phyloP scores from a whole-genome alignment of 2,888 invertebrate species.

The Hemaris fuciformis region DNA sequence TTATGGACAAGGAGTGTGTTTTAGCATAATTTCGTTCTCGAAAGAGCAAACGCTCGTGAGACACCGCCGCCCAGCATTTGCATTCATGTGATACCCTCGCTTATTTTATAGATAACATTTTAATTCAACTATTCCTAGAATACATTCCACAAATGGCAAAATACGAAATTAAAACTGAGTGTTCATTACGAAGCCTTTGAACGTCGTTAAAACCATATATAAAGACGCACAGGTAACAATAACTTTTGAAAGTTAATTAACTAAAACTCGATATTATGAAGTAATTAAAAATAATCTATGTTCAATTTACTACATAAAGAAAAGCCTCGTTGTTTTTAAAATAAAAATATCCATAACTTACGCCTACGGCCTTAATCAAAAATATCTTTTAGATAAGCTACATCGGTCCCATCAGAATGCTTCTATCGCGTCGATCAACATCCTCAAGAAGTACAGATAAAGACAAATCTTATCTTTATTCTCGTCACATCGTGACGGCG shows the following conservation, averaged over 20 bases:
- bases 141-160: neutral
- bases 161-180: neutral
- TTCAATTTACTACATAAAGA: neutral
- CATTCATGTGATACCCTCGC: slow-evolving; percentile 35
- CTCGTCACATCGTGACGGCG: neutral
- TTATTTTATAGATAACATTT: slow-evolving; percentile 36
- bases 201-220: neutral
- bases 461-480: neutral
- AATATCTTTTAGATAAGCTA: neutral
- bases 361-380: slow-evolving; percentile 5
- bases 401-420: neutral
- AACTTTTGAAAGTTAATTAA: neutral
- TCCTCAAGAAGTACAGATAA: neutral
- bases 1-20: slow-evolving; percentile 53
- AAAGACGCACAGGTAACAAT: neutral
- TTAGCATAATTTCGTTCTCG: slow-evolving; percentile 55
- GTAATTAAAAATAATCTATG: neutral
- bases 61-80: slow-evolving; percentile 49
- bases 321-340: neutral
- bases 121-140: slow-evolving; percentile 20
- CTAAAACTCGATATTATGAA: neutral
- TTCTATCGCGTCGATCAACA: neutral
- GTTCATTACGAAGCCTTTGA: neutral
- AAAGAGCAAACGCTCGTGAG: slow-evolving; percentile 36
- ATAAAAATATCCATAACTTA: neutral